Conservation (phyloP, 1,140 invertebrate species). For the Drosophila saltans region DNA sequence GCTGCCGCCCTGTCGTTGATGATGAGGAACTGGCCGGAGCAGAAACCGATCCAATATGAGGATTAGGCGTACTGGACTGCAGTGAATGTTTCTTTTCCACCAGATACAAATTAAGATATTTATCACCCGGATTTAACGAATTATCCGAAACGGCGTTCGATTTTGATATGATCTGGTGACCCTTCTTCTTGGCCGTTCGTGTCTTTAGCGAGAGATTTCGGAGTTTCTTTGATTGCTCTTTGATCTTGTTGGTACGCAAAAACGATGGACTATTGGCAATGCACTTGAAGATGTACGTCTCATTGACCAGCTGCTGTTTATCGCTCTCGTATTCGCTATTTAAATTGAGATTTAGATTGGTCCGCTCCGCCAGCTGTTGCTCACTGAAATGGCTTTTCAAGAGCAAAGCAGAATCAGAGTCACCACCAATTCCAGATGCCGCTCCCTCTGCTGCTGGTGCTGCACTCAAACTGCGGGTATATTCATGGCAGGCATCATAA, state of each 20-base stretch:
- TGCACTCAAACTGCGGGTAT: constrained; percentile 74
- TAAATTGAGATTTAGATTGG: constrained; percentile 71
- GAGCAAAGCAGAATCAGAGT: constrained; percentile 19
- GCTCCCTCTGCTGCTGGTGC: constrained; percentile 43
- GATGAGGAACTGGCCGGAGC: constrained; percentile 53
- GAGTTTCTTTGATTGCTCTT: constrained; percentile 81
- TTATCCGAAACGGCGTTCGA: constrained; percentile 82
- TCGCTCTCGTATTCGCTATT: constrained; percentile 77
- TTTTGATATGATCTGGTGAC: constrained; percentile 73
- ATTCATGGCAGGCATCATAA: constrained; percentile 75
- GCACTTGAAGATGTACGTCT: constrained; percentile 83
- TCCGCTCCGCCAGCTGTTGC: constrained; percentile 56
- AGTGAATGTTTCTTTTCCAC: constrained; percentile 81
- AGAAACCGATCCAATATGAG: constrained; percentile 34
- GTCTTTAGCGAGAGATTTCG: constrained; percentile 79
- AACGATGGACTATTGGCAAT: constrained; percentile 82
- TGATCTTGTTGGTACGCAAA: constrained; percentile 82
- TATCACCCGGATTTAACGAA: constrained; percentile 80
- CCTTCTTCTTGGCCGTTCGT: constrained; percentile 75
- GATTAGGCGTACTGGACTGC: constrained; percentile 46
- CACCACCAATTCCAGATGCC: constrained; percentile 28
- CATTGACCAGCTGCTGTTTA: constrained; percentile 79
- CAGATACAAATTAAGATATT: constrained; percentile 80
- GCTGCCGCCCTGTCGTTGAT: constrained; percentile 25
- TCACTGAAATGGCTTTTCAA: constrained; percentile 60